Base-by-base conservation (phyloP, 2,113 vertebrate species). In the Phoenicopterus ruber region DNA sequence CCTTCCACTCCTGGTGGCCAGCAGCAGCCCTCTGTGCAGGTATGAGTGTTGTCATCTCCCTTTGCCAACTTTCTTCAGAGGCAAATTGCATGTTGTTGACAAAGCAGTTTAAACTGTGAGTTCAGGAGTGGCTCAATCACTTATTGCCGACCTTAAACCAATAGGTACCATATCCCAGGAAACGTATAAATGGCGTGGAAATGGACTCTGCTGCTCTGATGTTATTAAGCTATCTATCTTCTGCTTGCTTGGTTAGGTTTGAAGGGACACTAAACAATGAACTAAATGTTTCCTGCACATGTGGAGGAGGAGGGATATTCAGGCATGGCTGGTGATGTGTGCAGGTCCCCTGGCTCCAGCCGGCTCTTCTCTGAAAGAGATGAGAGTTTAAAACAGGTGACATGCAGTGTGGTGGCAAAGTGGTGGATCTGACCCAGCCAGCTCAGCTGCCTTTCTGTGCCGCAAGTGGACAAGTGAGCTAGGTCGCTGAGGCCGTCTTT, bases 151-250 rank as follows among this genome's bases (percentile, higher is more conserved):
- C 85, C 9, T 17, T 88, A 81, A 93, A 86, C 46, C 55, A 54
- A 69, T 17, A 78, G 28, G 36, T 74, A 52, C 58, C 57, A 17
- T 80, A 67, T 87, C 62, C 77, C 72, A 71, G 25, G 8, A 74
- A 93, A 54, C 2, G 2, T 69, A 78, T 74, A 83, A 85, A 82
- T 25, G 88, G 54, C 19, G 36, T 32, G 40, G 63, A 90, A 92
- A 79, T 62, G 46, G 55, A 36, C 26, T 94, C 31, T 63, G 31
- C 59, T 93, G 57, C 55, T 84, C 67, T 83, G 50, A 31, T 77
- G 12, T 95, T 95, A 90, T 94, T 88, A 85, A 90, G 38, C 76
- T 57, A 62, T 88, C 44, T 82, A 69, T 88, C 86, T 96, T 88
- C 49, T 76, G 21, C 31, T 80, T 71, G n/a, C 62, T 86, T 69